Percentiles rank a stretch among this genome's conserved stretches.
Conservation (phyloP, 2,113 vertebrate genomes). For the Nycticorax nycticorax region DNA sequence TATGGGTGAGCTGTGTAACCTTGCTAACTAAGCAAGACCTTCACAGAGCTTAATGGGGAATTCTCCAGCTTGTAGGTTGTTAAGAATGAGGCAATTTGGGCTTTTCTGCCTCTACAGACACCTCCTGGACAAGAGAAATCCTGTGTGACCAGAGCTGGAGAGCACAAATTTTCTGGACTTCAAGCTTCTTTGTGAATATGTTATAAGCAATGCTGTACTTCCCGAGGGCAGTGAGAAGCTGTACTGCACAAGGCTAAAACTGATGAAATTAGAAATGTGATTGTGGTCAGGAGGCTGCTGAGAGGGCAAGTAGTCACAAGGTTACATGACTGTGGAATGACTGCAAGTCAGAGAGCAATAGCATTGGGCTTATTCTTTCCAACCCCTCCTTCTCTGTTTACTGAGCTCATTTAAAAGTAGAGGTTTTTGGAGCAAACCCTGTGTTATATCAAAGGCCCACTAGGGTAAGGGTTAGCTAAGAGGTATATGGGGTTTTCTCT, state of each 20-base stretch:
- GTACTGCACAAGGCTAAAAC: fast-evolving
- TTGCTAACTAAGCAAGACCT: not conserved
- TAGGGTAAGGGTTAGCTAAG: not conserved
- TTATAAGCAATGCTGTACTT: not conserved
- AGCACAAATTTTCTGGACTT: not conserved
- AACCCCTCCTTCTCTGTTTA: not conserved
- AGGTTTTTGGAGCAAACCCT: not conserved
- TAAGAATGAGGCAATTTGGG: not conserved
- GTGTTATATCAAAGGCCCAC: not conserved
- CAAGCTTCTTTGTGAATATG: not conserved
- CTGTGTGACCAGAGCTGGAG: not conserved
- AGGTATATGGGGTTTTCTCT: not conserved
- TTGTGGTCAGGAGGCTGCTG: not conserved
- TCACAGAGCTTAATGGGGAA: not conserved
- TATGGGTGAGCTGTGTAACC: not conserved
- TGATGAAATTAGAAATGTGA: not conserved
- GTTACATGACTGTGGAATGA: not conserved
- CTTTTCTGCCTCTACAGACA: not conserved
- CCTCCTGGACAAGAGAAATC: not conserved
- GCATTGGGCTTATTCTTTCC: not conserved
- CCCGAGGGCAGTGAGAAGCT: fast-evolving
- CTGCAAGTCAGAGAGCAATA: not conserved
- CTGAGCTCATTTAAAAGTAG: not conserved
- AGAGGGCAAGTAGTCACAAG: not conserved
- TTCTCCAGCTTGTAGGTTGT: not conserved